Conservation (phyloP, 2,113 vertebrate genomes). For the Regulus satrapa region DNA sequence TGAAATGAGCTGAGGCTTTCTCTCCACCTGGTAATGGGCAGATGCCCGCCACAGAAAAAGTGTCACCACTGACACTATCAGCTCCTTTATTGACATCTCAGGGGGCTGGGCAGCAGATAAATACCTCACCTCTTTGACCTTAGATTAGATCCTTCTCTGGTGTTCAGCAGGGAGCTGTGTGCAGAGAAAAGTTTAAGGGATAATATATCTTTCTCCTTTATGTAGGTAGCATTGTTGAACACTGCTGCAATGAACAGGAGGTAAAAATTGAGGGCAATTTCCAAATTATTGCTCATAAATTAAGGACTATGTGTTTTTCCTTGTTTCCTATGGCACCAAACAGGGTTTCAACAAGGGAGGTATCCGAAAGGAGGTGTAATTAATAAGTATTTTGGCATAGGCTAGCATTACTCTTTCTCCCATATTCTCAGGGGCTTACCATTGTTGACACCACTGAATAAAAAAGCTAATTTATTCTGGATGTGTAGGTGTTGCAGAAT, state of each 20-base stretch:
- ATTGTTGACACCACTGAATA: constrained; percentile 45
- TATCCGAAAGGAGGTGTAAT: constrained; percentile 29
- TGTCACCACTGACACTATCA: background rate
- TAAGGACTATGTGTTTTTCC: background rate
- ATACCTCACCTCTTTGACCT: background rate
- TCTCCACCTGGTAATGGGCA: constrained; percentile 10
- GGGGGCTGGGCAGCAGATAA: background rate
- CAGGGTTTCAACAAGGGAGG: background rate
- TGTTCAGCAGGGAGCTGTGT: background rate
- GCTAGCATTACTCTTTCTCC: constrained; percentile 32
- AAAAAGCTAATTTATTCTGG: constrained; percentile 67
- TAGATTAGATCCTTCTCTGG: background rate
- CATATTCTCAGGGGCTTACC: constrained; percentile 33
- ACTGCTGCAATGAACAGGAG: background rate
- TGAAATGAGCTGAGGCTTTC: background rate
- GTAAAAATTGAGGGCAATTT: background rate
- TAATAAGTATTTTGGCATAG: constrained; percentile 25
- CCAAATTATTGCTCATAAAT: background rate
- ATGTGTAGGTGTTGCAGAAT: constrained; percentile 60
- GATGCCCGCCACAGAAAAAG: background rate
- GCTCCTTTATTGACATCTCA: background rate
- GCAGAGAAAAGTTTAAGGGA: background rate
- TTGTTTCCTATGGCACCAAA: background rate
- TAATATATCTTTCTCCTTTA: background rate
- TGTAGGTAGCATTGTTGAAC: background rate